Conservation (phyloP, 92 coral and sea anemone species). For the Zoanthus sansibaricus region DNA sequence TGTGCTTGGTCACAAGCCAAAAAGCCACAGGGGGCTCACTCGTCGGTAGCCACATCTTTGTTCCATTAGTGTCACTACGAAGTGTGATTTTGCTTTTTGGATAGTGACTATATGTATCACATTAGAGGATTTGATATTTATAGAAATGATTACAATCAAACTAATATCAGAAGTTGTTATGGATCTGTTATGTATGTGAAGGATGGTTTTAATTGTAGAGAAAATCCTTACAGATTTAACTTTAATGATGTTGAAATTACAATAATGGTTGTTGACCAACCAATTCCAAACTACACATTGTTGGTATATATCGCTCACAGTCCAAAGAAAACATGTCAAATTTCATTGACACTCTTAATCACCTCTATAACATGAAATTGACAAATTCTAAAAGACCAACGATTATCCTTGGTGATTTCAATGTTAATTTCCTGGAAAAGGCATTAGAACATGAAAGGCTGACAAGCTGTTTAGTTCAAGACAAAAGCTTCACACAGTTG, state of each 20-base stretch:
- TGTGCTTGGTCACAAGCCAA: no score
- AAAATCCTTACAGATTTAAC: conserved; percentile 46
- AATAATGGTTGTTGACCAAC: conserved; percentile 36
- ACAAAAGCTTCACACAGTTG: conserved; percentile 58
- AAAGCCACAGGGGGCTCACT: no score
- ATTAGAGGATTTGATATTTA: conserved; percentile 42
- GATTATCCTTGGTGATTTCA: conserved; percentile 69
- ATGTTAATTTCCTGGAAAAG: conserved; percentile 52
- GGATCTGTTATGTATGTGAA: conserved; percentile 24
- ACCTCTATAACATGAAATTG: conserved; percentile 36
- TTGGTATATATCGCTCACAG: conserved; percentile 70
- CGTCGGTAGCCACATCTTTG: no score
- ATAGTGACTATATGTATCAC: conserved; percentile 42
- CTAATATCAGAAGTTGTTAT: conserved; percentile 34
- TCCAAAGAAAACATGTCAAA: conserved; percentile 41
- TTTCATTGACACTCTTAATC: conserved; percentile 41
- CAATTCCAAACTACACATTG: conserved; percentile 60
- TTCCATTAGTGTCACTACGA: conserved; percentile 15
- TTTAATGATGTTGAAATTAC: conserved; percentile 62
- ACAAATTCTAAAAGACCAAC: conserved; percentile 12
- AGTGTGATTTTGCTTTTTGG: conserved; percentile 42
- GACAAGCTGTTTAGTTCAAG: background rate
- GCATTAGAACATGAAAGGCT: conserved; percentile 42
- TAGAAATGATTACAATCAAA: conserved; percentile 61
- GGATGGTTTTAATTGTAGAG: conserved; percentile 15